phyloP scores from a whole-genome alignment of 2,113 vertebrate genomes.

The Asarcornis scutulata region DNA sequence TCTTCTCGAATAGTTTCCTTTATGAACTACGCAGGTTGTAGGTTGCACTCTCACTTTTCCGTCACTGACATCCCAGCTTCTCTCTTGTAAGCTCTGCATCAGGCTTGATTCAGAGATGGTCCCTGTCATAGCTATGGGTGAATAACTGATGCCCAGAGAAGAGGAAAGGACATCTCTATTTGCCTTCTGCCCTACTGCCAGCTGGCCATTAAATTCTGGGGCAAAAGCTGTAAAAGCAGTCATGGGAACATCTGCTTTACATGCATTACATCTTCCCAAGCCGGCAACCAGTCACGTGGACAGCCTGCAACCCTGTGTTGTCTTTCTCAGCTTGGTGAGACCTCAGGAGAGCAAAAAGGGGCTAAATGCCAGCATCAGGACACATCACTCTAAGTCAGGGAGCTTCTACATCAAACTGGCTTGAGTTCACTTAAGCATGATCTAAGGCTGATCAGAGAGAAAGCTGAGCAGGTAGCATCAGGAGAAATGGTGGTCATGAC shows the following conservation, averaged over 20 bases:
- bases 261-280: neutral
- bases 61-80: neutral
- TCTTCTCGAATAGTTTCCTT: neutral
- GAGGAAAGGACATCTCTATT: neutral
- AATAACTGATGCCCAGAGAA: neutral
- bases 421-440: accelerated
- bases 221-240: neutral
- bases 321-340: neutral
- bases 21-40: neutral
- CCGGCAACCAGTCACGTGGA: accelerated
- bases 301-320: neutral
- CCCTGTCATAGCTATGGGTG: neutral
- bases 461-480: neutral
- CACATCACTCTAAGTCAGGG: neutral
- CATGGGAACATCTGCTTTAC: neutral
- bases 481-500: neutral
- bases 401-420: neutral
- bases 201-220: neutral
- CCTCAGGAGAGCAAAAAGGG: neutral
- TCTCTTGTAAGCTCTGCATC: neutral
- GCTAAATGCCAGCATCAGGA: neutral
- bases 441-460: neutral
- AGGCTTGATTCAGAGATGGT: neutral
- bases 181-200: neutral
- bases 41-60: neutral